Evolutionary conservation across 2,797 vertebrate genomes (phyloP).

Genomic region (Pseudomugil tenellus): DNA sequence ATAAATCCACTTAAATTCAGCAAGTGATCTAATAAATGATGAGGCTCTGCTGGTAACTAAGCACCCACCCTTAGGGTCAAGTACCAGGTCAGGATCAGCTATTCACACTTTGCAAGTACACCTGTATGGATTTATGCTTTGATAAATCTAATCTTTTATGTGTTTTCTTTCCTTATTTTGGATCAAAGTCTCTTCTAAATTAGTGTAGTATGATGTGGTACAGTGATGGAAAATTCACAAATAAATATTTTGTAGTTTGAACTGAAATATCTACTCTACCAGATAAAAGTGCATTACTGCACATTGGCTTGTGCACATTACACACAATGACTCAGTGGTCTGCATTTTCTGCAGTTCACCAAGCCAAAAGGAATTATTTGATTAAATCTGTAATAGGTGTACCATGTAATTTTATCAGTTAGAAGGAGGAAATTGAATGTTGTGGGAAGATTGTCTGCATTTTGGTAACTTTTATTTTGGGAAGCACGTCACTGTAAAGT

Average conservation of each 20-base stretch:
- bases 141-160: not conserved
- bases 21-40: not conserved
- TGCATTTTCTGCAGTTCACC: not conserved
- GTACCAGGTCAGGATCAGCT: not conserved
- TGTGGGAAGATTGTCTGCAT: constrained; percentile 26
- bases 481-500: constrained; percentile 14
- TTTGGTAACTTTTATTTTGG: constrained; percentile 31
- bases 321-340: too few relatives aligned
- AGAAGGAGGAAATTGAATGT: not conserved
- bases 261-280: not conserved
- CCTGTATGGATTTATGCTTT: too few relatives aligned
- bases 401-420: not conserved
- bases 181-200: not conserved
- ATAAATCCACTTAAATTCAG: not conserved
- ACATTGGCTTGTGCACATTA: too few relatives aligned
- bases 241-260: not conserved
- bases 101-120: not conserved
- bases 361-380: not conserved
- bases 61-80: not conserved
- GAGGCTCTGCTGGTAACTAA: not conserved
- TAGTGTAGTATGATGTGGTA: not conserved
- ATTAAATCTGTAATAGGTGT: not conserved
- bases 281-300: not conserved
- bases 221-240: not conserved
- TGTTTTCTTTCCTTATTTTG: not conserved